Base-by-base conservation (phyloP, 2,797 vertebrate genomes). In the Manis crassicaudata region DNA sequence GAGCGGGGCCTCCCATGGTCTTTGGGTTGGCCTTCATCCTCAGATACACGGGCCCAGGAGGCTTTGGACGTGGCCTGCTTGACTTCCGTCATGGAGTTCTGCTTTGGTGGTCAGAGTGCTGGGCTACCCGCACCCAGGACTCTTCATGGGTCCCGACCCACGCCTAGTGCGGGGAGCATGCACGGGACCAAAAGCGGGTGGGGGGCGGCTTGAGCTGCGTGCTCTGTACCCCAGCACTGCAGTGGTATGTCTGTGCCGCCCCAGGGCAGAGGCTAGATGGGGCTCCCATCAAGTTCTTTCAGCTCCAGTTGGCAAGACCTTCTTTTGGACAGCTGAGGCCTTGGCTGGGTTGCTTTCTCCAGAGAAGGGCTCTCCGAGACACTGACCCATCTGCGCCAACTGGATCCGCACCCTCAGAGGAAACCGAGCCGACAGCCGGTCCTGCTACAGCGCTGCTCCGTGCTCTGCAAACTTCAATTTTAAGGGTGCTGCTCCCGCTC, bases 371-470 rank as follows among this genome's bases (percentile, higher is more conserved):
- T 73, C 63, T 60, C 4, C 0, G 32, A 92, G 81, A 72, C 10
- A 11, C 87, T 37, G 76, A 89, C 76, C 84, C 27, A 52, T 80
- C 93, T 3, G 56, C 77, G 81, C 70, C 84, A 77, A 50, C 1
- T 37, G 46, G 56, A 70, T 96, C 35, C 79, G 80, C n/a, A 23
- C 85, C 18, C 43, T 60, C 92, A 67, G 14, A 52, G 85, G 81
- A 85, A 96, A 73, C 76, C 43, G 58, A 75, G 52, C 68, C 83
- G 96, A 94, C 92, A 96, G 90, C 65, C 3, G 7, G 27, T 17
- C 89, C 88, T n/a, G 65, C 75, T 68, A 40, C 40, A 14, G 82
- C 43, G 14, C 14, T 14, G 75, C 52, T 54, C 68, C 73, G 16
- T 2, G 10, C 27, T 4, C 63, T 12, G 29, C 23, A 0, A 25